Percentiles rank a stretch among this genome's conserved stretches.
Evolutionary conservation across 2,888 invertebrate genomes (phyloP).

Genomic region (Anthophora plumipes): DNA sequence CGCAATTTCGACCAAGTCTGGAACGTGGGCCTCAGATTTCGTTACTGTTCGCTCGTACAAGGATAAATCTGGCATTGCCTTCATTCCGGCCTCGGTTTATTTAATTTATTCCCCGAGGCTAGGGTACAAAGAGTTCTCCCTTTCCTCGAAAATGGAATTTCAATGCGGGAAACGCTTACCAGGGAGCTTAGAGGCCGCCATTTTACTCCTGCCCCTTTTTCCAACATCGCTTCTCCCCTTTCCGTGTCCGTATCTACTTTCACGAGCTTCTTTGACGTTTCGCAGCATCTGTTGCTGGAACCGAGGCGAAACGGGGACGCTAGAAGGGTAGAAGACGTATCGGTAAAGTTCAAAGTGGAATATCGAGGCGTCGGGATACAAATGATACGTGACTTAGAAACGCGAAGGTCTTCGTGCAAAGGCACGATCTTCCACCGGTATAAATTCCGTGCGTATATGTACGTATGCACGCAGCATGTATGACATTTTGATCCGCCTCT

Average conservation of each 20-base stretch:
- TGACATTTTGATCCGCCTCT: background rate
- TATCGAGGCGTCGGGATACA: slow-evolving; percentile 26
- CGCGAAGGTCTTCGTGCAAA: background rate
- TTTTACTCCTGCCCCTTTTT: background rate
- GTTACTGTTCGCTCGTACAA: slow-evolving; percentile 3
- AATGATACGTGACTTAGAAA: slow-evolving; percentile 41
- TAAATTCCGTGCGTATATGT: background rate
- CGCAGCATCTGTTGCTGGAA: slow-evolving; percentile 19
- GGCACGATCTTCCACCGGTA: background rate
- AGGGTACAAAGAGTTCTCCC: slow-evolving; percentile 15
- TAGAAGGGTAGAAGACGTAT: slow-evolving; percentile 30
- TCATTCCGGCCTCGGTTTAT: slow-evolving; percentile 34
- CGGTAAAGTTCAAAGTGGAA: slow-evolving; percentile 50
- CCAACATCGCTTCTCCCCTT: background rate
- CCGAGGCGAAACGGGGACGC: slow-evolving; percentile 4
- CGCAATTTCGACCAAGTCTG: background rate
- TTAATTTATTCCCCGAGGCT: slow-evolving; percentile 27
- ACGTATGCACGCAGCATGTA: too few relatives aligned
- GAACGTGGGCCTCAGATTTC: background rate
- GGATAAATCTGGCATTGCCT: slow-evolving; percentile 19
- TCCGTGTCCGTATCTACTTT: background rate
- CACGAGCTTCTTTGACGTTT: slow-evolving; percentile 39
- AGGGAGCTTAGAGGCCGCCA: slow-evolving; percentile 3
- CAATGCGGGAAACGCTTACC: slow-evolving; percentile 44
- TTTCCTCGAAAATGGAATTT: slow-evolving; percentile 39